Base-by-base conservation (phyloP, 2,888 invertebrate genomes). In the Eustalomyia histrio region DNA sequence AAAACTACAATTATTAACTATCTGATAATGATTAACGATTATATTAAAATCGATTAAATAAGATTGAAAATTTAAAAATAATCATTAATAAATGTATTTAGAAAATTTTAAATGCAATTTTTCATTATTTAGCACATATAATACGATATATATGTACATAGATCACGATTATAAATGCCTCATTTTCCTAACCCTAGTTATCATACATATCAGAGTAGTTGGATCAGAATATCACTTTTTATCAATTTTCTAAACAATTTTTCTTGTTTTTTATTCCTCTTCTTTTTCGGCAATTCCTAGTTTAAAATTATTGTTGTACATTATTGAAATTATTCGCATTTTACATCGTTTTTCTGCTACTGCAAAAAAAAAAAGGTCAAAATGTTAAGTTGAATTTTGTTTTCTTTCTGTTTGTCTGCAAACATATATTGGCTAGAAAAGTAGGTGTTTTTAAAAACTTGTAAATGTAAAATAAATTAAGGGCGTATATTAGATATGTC, bases 401-500 rank as follows among this genome's bases (percentile, higher is more conserved):
- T 29, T 29, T 29, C 7, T 3, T 39, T 39, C 4, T 12, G 39
- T 39, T 12, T 12, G 35, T 39, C 53, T 39, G 29, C 29, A 29
- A 29, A n/a, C 33, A 52, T 33, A 18, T 8, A 16, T 43, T 53
- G 33, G 43, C 12, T 14, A 8, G 39, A 39, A 71, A 64, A 53
- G 17, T 14, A 21, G 53, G 72, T 65, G 71, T 60, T 57, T 69
- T 75, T 39, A 29, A 72, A 68, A 76, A 53, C 61, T 76, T 76
- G 75, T 67, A 76, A 75, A 76, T 72, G 72, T 60, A 69, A 80
- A 52, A 80, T 73, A 76, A 76, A 76, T 76, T 68, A 76, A 18
- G 50, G 80, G 80, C 80, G 80, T 80, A 80, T 73, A 80, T 80
- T 73, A 69, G 73, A 76, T 69, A 80, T 80, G 80, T 80, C 76